phyloP scores from a whole-genome alignment of 2,113 vertebrate species.

The Coptodon bakossiorum region DNA sequence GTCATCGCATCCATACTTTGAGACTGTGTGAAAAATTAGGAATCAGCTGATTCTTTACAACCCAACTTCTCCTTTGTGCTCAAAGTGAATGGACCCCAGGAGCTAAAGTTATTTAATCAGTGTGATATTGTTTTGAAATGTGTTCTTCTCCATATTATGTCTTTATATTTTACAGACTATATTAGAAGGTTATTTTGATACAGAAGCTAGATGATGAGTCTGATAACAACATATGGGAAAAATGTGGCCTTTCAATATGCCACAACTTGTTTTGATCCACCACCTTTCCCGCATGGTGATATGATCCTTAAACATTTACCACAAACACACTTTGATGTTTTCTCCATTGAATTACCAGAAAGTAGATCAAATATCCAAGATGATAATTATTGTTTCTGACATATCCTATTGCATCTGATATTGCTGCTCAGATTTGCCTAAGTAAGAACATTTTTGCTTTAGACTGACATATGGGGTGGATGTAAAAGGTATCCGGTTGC shows the following conservation, averaged over 20 bases:
- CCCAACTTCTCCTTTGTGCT: neutral
- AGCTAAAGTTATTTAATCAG: neutral
- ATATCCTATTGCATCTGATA: neutral
- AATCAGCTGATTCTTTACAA: neutral
- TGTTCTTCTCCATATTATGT: neutral
- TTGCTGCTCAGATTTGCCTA: neutral
- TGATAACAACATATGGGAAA: neutral
- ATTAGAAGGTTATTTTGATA: neutral
- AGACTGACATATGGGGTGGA: neutral
- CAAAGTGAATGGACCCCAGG: neutral
- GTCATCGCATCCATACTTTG: neutral
- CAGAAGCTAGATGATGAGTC: neutral
- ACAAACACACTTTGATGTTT: neutral
- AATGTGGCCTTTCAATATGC: neutral
- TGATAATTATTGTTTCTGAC: neutral
- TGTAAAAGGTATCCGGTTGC: neutral
- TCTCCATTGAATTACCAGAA: neutral
- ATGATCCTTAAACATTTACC: neutral
- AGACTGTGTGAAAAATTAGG: neutral
- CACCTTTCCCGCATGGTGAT: rapidly evolving
- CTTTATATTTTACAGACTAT: neutral
- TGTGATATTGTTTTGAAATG: neutral
- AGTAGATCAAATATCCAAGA: neutral
- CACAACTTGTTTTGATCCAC: neutral
- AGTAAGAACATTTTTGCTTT: neutral